A percentile compares a stretch with the other conserved stretches of the same genome.
Conservation (phyloP, 2,113 vertebrate species). For the Micromys minutus region DNA sequence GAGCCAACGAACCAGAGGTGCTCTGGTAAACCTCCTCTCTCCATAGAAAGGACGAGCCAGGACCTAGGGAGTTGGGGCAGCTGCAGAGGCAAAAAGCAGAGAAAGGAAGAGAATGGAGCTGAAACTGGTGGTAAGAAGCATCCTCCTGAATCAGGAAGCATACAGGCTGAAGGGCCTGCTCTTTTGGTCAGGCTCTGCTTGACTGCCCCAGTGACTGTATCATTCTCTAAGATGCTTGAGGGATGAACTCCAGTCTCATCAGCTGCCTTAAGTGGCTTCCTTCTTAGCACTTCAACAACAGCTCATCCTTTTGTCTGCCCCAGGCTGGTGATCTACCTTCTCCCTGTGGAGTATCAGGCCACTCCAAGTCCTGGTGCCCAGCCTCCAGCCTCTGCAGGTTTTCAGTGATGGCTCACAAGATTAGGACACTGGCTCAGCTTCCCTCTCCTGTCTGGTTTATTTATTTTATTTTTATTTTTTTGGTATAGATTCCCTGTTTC, state of each 20-base stretch:
- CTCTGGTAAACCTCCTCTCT: not conserved
- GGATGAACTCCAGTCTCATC: not conserved
- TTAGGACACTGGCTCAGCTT: not conserved
- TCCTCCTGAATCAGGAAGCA: not conserved
- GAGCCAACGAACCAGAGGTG: not conserved
- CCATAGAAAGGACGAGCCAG: not conserved
- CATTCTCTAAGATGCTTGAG: not conserved
- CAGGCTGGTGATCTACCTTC: not conserved
- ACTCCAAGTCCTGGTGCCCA: not conserved
- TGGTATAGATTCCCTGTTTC: not conserved
- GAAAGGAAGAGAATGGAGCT: not conserved
- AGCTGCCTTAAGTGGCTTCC: not conserved
- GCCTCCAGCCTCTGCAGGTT: not conserved
- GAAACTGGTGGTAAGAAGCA: not conserved
- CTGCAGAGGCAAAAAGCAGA: not conserved
- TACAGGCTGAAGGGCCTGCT: too few species aligned
- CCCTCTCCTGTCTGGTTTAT: not conserved
- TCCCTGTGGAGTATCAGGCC: not conserved
- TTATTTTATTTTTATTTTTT: not conserved
- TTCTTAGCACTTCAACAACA: not conserved
- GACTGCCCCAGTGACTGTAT: not conserved
- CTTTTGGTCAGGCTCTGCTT: not conserved
- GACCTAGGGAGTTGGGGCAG: not conserved
- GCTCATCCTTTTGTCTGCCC: not conserved
- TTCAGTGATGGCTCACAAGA: not conserved